phyloP scores from a whole-genome alignment of 2,888 invertebrate species.

The Mactromeris polynyma region DNA sequence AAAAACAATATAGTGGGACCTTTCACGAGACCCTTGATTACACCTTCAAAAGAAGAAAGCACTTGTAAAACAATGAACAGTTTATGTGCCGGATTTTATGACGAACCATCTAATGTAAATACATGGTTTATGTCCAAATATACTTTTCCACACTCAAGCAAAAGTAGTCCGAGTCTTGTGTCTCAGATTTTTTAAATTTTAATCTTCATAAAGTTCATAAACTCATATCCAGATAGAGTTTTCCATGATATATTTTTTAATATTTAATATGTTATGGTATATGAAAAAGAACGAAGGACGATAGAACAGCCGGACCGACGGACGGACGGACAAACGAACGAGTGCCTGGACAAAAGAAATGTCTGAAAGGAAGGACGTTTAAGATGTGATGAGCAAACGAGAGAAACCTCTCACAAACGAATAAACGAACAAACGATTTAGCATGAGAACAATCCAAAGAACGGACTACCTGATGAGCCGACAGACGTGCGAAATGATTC shows the following conservation, averaged over 20 bases:
- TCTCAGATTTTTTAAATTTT: constrained; percentile 16
- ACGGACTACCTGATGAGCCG: too few species aligned
- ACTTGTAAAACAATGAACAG: constrained; percentile 48
- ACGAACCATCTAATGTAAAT: constrained; percentile 41
- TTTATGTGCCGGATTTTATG: constrained; percentile 50
- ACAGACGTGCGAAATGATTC: too few species aligned
- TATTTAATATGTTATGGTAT: too few species aligned
- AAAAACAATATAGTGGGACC: constrained; percentile 50
- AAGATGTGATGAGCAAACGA: too few species aligned
- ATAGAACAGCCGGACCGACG: not conserved
- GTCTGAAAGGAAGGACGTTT: too few species aligned
- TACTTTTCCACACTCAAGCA: constrained; percentile 22
- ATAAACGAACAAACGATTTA: not conserved
- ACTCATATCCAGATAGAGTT: too few species aligned
- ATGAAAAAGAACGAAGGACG: not conserved
- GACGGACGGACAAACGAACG: not conserved
- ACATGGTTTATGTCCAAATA: constrained; percentile 53
- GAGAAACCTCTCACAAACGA: not conserved
- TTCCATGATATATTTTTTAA: too few species aligned
- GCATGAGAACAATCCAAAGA: too few species aligned
- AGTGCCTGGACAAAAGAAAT: not conserved
- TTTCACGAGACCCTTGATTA: constrained; percentile 27
- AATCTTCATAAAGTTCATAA: too few species aligned
- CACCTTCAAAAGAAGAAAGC: constrained; percentile 62
- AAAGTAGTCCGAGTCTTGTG: not conserved